Conservation (phyloP, 2,797 vertebrate species). For the Lemur catta region DNA sequence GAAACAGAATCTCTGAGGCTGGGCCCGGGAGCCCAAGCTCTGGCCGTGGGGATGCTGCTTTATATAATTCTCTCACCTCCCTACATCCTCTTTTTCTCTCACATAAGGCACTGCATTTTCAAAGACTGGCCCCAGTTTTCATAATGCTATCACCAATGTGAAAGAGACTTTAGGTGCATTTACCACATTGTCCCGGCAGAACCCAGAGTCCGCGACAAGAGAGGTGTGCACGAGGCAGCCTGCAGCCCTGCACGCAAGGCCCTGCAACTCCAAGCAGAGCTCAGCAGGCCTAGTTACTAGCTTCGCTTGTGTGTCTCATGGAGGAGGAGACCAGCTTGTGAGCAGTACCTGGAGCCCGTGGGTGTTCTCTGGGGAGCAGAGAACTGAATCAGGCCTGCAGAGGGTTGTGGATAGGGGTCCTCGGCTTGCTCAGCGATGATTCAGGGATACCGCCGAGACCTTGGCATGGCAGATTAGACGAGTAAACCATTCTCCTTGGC, state of each 20-base stretch:
- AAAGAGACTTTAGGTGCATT: not conserved
- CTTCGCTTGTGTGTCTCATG: not conserved
- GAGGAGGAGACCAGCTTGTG: slow-evolving; percentile 47
- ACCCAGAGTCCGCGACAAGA: not conserved
- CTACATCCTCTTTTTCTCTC: not conserved
- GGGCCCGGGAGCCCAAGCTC: not conserved
- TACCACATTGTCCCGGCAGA: rapidly evolving
- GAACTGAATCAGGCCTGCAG: slow-evolving; percentile 32
- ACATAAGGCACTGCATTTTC: not conserved
- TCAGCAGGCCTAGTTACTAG: not conserved
- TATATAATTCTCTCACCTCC: not conserved
- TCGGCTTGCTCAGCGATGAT: not conserved
- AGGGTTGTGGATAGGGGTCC: not conserved
- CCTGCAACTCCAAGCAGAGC: not conserved
- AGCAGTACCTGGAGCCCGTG: slow-evolving; percentile 26
- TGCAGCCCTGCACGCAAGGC: not conserved
- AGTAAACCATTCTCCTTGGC: not conserved
- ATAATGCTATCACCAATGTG: not conserved
- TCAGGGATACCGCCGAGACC: slow-evolving; percentile 39
- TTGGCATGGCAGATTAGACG: not conserved
- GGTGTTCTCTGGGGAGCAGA: slow-evolving; percentile 47
- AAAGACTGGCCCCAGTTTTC: not conserved
- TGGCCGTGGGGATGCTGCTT: not conserved
- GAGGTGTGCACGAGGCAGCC: not conserved
- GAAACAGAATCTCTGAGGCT: not conserved